Percentiles rank a stretch among this genome's conserved stretches.
Evolutionary conservation across 1,140 invertebrate species (phyloP).

Genomic region (Ganaspis sp.): DNA sequence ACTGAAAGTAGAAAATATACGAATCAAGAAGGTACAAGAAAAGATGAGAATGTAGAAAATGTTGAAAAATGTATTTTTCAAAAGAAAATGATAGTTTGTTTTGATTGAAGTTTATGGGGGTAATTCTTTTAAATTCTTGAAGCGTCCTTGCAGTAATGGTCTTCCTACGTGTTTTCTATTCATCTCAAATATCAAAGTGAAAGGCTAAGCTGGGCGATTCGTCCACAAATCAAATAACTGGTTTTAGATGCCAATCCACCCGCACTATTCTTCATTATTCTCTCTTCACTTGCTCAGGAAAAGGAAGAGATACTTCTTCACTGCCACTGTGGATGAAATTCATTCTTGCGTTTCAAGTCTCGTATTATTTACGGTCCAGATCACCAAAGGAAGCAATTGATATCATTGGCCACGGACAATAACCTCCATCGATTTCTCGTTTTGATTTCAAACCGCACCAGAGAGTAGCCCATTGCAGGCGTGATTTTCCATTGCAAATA

Average conservation of each 20-base stretch:
- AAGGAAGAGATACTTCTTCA: not conserved
- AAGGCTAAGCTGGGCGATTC: slow-evolving; percentile 40
- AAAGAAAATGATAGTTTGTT: too few relatives aligned
- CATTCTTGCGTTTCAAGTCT: slow-evolving; percentile 25
- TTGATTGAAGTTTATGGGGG: too few relatives aligned
- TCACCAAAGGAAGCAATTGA: slow-evolving; percentile 10
- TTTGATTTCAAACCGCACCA: not conserved
- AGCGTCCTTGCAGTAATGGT: not conserved
- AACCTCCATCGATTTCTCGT: slow-evolving; percentile 18
- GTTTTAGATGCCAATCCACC: slow-evolving; percentile 18
- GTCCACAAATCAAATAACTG: slow-evolving; percentile 13
- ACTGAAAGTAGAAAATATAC: too few relatives aligned
- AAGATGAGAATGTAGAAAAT: too few relatives aligned
- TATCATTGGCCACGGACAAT: slow-evolving; percentile 9
- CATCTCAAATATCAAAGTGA: slow-evolving; percentile 51
- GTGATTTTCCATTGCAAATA: not conserved
- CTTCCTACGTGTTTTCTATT: slow-evolving; percentile 42
- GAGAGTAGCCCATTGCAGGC: not conserved
- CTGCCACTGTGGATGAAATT: slow-evolving; percentile 5
- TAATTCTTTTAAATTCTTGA: not conserved
- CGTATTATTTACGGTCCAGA: slow-evolving; percentile 25
- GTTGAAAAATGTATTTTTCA: too few relatives aligned
- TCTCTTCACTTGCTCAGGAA: not conserved
- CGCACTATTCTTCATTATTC: slow-evolving; percentile 1
- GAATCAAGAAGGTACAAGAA: too few relatives aligned